Percentiles rank a stretch among this genome's conserved stretches.
These are phyloP conservation scores for Uropetala carovei DNA, from an alignment of 2,888 invertebrate genomes.

Conservation along the genomic window DNA sequence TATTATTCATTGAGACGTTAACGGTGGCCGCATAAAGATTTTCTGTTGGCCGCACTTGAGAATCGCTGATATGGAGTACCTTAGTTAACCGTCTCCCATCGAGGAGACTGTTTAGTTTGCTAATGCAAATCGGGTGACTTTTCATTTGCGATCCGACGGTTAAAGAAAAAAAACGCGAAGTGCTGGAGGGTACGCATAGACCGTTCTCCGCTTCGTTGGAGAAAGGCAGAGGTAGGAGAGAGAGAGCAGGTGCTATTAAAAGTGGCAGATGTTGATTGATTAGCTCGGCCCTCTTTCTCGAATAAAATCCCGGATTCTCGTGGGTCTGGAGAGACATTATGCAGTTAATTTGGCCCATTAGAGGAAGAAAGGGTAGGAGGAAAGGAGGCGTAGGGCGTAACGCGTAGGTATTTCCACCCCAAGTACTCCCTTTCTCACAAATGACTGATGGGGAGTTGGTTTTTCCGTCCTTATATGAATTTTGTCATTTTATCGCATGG, in stretches of 20 bases:
- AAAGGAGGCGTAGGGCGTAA: background rate
- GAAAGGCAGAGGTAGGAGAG: background rate
- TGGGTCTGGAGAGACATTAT: constrained; percentile 19
- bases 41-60: too few relatives aligned
- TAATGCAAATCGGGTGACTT: too few relatives aligned
- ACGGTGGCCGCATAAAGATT: too few relatives aligned
- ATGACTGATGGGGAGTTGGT: background rate
- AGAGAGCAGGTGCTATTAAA: background rate
- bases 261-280: constrained; percentile 19
- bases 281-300: constrained; percentile 4
- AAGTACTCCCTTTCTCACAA: background rate
- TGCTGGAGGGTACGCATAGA: background rate
- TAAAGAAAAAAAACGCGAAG: background rate
- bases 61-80: too few relatives aligned
- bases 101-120: too few relatives aligned
- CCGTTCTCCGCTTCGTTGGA: background rate
- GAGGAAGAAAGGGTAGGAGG: background rate
- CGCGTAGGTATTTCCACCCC: background rate
- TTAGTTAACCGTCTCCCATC: too few relatives aligned
- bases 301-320: constrained; percentile 27
- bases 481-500: background rate
- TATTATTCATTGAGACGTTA: too few relatives aligned
- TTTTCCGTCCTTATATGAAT: background rate
- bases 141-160: too few relatives aligned
- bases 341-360: constrained; percentile 28